Percentiles rank a stretch among this genome's conserved stretches.
Conservation (phyloP, 37 sponge, comb jelly and placozoan species). For the Tethya wilhelma region DNA sequence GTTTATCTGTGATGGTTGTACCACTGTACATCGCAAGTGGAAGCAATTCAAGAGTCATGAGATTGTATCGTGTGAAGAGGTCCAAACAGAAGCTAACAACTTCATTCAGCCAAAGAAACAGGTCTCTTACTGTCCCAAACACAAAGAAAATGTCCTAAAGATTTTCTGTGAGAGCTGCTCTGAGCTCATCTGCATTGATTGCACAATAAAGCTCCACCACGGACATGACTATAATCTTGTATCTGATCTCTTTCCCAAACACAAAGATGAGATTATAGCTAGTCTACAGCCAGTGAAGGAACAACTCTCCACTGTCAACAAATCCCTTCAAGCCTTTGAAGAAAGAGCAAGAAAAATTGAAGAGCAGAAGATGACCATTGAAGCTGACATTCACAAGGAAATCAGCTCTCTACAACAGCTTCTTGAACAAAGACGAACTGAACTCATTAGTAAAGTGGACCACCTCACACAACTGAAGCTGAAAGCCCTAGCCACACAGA, state of each 20-base stretch:
- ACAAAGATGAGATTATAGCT: too few species aligned
- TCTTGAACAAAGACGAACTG: too few species aligned
- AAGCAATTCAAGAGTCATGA: slow-evolving; percentile 46
- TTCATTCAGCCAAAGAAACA: slow-evolving; percentile 11
- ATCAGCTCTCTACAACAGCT: too few species aligned
- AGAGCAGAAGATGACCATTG: too few species aligned
- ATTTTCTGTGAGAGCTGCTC: slow-evolving; percentile 58
- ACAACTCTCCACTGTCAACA: neutral
- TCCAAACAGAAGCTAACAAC: slow-evolving; percentile 6
- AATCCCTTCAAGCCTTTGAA: neutral
- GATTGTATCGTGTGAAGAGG: slow-evolving; percentile 9
- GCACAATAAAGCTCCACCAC: slow-evolving; percentile 41
- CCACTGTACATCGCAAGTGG: slow-evolving; percentile 51
- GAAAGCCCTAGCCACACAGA: too few species aligned
- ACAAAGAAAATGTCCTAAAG: slow-evolving; percentile 28
- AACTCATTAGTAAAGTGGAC: too few species aligned
- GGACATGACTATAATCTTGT: slow-evolving; percentile 53
- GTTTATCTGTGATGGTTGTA: slow-evolving; percentile 54
- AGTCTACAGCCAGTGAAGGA: too few species aligned
- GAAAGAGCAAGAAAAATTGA: too few species aligned
- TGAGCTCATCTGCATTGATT: slow-evolving; percentile 40
- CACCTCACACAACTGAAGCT: too few species aligned
- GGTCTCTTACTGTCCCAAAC: neutral
- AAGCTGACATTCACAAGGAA: too few species aligned
- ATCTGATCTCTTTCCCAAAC: slow-evolving; percentile 32